Base-by-base conservation (phyloP, 2,113 vertebrate species). In the Oncorhynchus nerka region DNA sequence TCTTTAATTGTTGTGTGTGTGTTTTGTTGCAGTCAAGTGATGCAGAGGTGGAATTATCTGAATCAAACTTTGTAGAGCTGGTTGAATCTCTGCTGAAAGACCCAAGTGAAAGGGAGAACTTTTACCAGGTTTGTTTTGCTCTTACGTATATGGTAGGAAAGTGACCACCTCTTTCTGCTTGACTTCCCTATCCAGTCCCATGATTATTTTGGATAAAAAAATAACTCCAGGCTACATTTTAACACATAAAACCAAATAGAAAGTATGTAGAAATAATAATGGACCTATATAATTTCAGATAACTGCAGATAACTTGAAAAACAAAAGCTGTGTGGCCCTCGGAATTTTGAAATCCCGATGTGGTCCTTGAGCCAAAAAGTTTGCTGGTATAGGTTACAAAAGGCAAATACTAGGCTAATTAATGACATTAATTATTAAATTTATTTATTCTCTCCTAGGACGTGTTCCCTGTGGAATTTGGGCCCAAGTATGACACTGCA, bases 391-490 rank as follows among this genome's bases (percentile, higher is more conserved):
- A 55, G 51, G 12, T 45, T 45, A 45, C 39, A 45, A 11, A 45
- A 45, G 9, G 9, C 2, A 45, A 45, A 45, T 45, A 45, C 39
- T 55, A 55, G 15, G 51, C 51, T 45, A 45, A 19, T 62, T 62
- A 20, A 24, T 24, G n/a, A 22, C 7, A 9, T 62, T 22, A 2
- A 62, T 62, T 62, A 4, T 62, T 62, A 62, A 0, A 16, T 55
- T 0, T 11, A 5, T 55, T 1, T 45, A 11, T 66, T 61, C 11
- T 72, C 12, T 71, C 75, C 13, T 73, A 95, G 94, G 92, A 93
- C 67, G 84, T 88, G 12, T 92, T 93, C 51, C 87, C 91, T 34
- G 83, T 84, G 0, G 93, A 94, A 4, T 95, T 95, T 32, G 95
- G 95, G 6, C 91, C 93, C 1, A 74, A 84, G 0, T 95, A 93